Evolutionary conservation across 2,888 invertebrate species (phyloP), one percentile per base, ranked within the genome.

Genomic region (Thera obeliscata): DNA sequence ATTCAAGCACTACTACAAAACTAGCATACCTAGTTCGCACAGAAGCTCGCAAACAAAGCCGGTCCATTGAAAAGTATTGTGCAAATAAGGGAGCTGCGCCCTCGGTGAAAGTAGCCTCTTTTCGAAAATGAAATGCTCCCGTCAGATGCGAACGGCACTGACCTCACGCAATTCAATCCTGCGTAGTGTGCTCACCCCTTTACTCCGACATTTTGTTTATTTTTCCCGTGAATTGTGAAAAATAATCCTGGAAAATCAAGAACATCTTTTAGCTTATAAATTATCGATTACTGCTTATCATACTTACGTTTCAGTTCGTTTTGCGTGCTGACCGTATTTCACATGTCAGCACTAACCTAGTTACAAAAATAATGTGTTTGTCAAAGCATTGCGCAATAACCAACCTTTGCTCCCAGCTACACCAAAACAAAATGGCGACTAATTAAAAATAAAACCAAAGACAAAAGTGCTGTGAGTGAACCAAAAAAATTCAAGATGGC

Each of bases 401-500:
- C 59, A 65, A 71, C 72, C 69, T 69, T 65, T 69, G 63, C 60
- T 60, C 69, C 57, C 66, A 73, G 72, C 52, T 70, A 70, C 60
- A 66, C 61, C 64, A 65, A 65, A 69, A 36, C 60, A 81, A 81
- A 79, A 92, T 92, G 92, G 86, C 82, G 74, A 81, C 78, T 78
- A 83, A 87, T 81, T 91, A 81, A 89, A 80, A 81, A 77, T 78
- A 75, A 76, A 81, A 87, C 87, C 89, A 89, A 90, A 90, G 87
- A 89, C 87, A 83, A 65, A 64, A 68, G 87, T 88, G 88, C 85
- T 87, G 88, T 87, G 87, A 82, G 83, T 84, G 81, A 81, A 77
- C 79, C 79, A 84, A 83, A 79, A 79, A 83, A 82, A 79, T 79
- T 67, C 83, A 91, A 90, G 86, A 96, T 96, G 96, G 96, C 96